Percentiles rank a stretch among this genome's conserved stretches.
Conservation (phyloP, 2,888 invertebrate genomes). For the Drosophila cracens region DNA sequence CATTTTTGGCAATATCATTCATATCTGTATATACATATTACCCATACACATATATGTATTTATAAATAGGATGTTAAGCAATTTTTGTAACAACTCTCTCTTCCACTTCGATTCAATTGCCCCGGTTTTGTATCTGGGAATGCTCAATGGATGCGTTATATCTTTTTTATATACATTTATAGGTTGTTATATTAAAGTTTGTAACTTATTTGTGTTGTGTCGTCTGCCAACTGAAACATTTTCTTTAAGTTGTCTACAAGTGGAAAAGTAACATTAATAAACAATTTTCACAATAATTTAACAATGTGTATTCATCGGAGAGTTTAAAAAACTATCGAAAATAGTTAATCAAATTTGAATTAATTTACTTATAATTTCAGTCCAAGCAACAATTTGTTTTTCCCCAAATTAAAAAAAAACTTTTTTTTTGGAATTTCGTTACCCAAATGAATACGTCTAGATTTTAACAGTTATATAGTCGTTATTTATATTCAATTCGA, state of each 20-base stretch:
- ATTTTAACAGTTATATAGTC: constrained; percentile 60
- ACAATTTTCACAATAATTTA: constrained; percentile 43
- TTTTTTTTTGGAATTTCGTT: neutral
- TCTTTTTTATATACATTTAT: constrained; percentile 78
- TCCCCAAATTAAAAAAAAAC: neutral
- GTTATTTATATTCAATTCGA: constrained; percentile 61
- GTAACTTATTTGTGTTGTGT: constrained; percentile 64
- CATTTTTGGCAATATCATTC: constrained; percentile 51
- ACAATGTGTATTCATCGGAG: constrained; percentile 5
- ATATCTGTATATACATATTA: constrained; percentile 57
- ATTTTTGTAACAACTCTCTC: constrained; percentile 10
- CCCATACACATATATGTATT: constrained; percentile 40
- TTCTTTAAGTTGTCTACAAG: constrained; percentile 28
- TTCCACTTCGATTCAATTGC: constrained; percentile 27
- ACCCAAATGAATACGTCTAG: neutral
- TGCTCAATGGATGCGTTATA: constrained; percentile 41
- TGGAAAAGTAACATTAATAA: constrained; percentile 43
- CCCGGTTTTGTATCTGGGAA: constrained; percentile 15
- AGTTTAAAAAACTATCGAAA: neutral
- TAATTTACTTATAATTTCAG: neutral
- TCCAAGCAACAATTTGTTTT: neutral
- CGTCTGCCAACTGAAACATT: constrained; percentile 49
- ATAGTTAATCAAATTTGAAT: neutral
- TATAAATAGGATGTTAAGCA: constrained; percentile 42
- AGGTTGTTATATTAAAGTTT: constrained; percentile 73